Base-by-base conservation (phyloP, 2,113 vertebrate genomes). In the Urocitellus parryii region DNA sequence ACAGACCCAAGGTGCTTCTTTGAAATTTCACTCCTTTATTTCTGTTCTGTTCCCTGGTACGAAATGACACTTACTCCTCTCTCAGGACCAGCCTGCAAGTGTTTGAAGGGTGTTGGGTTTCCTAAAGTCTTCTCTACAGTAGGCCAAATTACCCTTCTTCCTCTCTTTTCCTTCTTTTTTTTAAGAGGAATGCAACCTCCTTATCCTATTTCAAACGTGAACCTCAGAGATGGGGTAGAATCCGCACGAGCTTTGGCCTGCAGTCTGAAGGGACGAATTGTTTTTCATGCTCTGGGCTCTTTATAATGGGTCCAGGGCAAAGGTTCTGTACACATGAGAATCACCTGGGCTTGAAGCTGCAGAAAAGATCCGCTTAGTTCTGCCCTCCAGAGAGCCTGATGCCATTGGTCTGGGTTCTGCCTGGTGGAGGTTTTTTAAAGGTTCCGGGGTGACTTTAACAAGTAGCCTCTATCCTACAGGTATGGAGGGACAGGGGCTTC, bases 401-500 rank as follows among this genome's bases (percentile, higher is more conserved):
- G 12, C 5, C 7, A 73, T 37, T 29, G 2, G 20, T 48, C 67
- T 72, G 9, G 39, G 68, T 14, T 68, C 56, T 29, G 78, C 37
- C 34, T 34, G 32, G 37, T 34, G 45, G 56, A 39, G 61, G 14
- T 16, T 63, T 45, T 61, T 65, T 22, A 72, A 70, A 86, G 32
- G 20, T 87, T 96, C 56, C 4, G n/a, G 42, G 51, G 83, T 76
- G 39, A 72, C 22, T 83, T 48, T 73, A 74, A 90, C 20, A 48
- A 77, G 93, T 29, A 58, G 93, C 7, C 25, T 58, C 56, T 20
- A 7, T 58, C 39, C 61, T 24, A 51, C 8, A 29, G n/a, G 65
- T 9, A 34, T 0, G 74, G 12, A 56, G 37, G 29, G 37, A 45
- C 2, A 5, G 0, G 2, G 56, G 6, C 8, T 42, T 39, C 61